Evolutionary conservation across 2,797 vertebrate species (phyloP).

Genomic region (Micromesistius poutassou): DNA sequence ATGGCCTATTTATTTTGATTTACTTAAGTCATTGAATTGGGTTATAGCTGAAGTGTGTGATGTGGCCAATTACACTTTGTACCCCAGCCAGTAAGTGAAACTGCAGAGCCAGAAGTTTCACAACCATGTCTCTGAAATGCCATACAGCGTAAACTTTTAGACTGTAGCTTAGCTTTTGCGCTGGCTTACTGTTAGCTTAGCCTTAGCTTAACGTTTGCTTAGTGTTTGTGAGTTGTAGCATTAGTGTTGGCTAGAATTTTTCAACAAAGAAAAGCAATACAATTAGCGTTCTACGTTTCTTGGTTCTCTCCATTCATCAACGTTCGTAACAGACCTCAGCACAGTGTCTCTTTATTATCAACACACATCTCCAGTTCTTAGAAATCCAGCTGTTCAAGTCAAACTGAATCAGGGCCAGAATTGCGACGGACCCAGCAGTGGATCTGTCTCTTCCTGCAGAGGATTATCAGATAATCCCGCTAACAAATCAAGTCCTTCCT

Average conservation of each 20-base stretch:
- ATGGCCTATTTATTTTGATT: background rate
- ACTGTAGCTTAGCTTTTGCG: background rate
- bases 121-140: background rate
- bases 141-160: background rate
- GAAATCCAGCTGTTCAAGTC: too few relatives aligned
- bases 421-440: background rate
- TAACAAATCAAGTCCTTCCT: constrained; percentile 50
- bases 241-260: background rate
- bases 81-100: background rate
- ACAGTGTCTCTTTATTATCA: background rate
- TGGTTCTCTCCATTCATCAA: background rate
- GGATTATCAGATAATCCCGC: constrained; percentile 35
- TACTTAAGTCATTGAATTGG: constrained; percentile 1
- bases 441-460: constrained; percentile 20
- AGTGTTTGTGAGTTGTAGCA: too few relatives aligned
- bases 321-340: too few relatives aligned
- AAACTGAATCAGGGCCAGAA: constrained; percentile 12
- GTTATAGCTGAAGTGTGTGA: background rate
- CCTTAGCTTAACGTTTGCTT: too few relatives aligned
- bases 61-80: background rate
- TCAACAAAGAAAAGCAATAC: background rate
- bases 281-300: background rate
- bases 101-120: background rate
- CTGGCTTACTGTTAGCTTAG: background rate
- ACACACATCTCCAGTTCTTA: background rate